Evolutionary conservation across 2,797 vertebrate genomes (phyloP), one percentile per base, ranked within the genome.

Genomic region (Danio tinwini): DNA sequence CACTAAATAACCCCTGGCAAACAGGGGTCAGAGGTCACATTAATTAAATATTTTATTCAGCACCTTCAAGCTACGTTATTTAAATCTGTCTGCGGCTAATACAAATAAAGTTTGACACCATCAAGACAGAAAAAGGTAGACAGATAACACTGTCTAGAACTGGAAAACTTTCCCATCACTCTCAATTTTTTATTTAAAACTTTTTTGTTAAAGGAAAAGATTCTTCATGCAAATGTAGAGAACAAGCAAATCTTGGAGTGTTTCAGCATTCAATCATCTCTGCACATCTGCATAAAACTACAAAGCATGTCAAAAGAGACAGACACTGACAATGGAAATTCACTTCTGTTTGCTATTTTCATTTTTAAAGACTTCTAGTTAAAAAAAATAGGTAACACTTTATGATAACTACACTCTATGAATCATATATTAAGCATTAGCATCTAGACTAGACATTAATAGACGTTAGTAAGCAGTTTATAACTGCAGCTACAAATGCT

Each of bases 11-110:
- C 37, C 73, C 73, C 73, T 19, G 59, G 61, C 2, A 67, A 42
- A 65, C 39, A 45, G 40, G 52, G 62, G 63, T 52, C 74, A 47
- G 5, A 67, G 74, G 62, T 47, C 50, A 55, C 49, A 76, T 65
- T 40, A 39, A 67, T 76, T 37, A 58, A 9, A 76, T 44, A 53
- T 58, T 58, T 58, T 56, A 42, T 67, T 7, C 52, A 47, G 14
- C 19, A 37, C 62, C 14, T 67, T 10, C 47, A 75, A 63, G 59
- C 59, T 45, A n/a, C 3, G 0, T 50, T 52, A 19, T 17, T 76
- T 29, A 17, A 56, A 44, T 76, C 52, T 19, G 52, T 21, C 19
- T 58, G 42, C 19, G 6, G 42, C 52, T 58, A 12, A 47, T 16
- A 40, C 45, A 44, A 58, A 56, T 37, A 47, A 11, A 53, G 39